Evolutionary conservation across 2,888 invertebrate species (phyloP), one percentile per base, ranked within the genome.

Genomic region (Erebia palarica): DNA sequence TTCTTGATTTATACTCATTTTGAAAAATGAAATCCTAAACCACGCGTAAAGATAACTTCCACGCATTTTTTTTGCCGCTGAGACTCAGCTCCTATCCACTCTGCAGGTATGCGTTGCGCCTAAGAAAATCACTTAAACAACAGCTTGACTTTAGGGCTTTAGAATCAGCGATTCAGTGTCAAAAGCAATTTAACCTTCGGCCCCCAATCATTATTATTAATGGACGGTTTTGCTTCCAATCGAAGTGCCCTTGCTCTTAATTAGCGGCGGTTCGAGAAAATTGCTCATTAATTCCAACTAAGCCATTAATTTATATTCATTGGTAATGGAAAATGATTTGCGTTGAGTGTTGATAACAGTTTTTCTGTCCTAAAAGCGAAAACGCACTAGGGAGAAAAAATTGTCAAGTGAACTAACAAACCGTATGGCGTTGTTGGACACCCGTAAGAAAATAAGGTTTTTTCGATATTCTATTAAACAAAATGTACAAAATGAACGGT

Each of bases 221-320:
- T 65, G 42, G 61, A 42, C 65, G 44, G 27, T 60, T 69, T 66
- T 69, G 44, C 51, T 59, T 59, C 61, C 42, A 65, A 73, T 63
- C 18, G 65, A 14, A 71, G 60, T 49, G 27, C 49, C 53, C 68
- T 51, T 36, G 36, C 21, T 36, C 36, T 57, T 73, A 68, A 73
- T 71, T 71, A 66, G 47, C 11, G 47, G 51, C 47, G 63, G 59
- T 60, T 53, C 13, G 63, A 44, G 65, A 68, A 69, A 71, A 73
- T 57, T 70, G 61, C 44, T 66, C 65, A 49, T 71, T 59, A 71
- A 64, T 69, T 67, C 60, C 14, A 16, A 36, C 27, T 49, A 63
- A 63, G 58, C 21, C n/a, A 36, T 69, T 69, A 66, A 65, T 63
- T 72, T 69, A 72, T 65, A 65, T 69, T 69, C 55, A 55, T 72